phyloP scores from a whole-genome alignment of 2,888 invertebrate species.

The Noctuana brunneofusca region DNA sequence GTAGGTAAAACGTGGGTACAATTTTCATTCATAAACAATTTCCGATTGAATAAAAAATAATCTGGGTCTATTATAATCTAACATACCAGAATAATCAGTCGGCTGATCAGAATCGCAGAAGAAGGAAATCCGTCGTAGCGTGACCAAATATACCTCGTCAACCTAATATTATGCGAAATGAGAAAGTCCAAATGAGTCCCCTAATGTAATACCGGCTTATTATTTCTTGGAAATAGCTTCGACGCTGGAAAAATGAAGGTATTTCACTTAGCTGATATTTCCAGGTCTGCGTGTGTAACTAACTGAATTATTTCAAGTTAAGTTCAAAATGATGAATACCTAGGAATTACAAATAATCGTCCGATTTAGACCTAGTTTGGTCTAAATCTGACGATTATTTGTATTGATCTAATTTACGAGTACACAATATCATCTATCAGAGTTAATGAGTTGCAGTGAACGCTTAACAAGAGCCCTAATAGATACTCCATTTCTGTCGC shows the following conservation, averaged over 20 bases:
- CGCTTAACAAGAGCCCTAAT: too few species aligned
- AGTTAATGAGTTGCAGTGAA: too few species aligned
- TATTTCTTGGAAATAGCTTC: slow-evolving; percentile 52
- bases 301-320: slow-evolving; percentile 1
- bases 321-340: neutral
- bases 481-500: too few species aligned
- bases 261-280: slow-evolving; percentile 38
- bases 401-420: too few species aligned
- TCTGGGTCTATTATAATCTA: slow-evolving; percentile 11
- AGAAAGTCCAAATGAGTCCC: slow-evolving; percentile 58
- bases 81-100: slow-evolving; percentile 39
- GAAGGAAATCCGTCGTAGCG: slow-evolving; percentile 52
- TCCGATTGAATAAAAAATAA: slow-evolving; percentile 9
- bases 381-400: too few species aligned
- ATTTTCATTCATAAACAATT: slow-evolving; percentile 15
- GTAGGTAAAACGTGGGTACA: neutral
- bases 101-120: slow-evolving; percentile 45
- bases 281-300: slow-evolving; percentile 17
- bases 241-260: slow-evolving; percentile 44
- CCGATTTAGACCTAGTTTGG: too few species aligned
- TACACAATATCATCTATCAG: too few species aligned
- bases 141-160: slow-evolving; percentile 56
- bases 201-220: slow-evolving; percentile 53
- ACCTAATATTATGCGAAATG: slow-evolving; percentile 61
- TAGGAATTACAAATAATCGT: too few species aligned